Base-by-base conservation (phyloP, 2,113 vertebrate species). In the Epinephelus lanceolatus region DNA sequence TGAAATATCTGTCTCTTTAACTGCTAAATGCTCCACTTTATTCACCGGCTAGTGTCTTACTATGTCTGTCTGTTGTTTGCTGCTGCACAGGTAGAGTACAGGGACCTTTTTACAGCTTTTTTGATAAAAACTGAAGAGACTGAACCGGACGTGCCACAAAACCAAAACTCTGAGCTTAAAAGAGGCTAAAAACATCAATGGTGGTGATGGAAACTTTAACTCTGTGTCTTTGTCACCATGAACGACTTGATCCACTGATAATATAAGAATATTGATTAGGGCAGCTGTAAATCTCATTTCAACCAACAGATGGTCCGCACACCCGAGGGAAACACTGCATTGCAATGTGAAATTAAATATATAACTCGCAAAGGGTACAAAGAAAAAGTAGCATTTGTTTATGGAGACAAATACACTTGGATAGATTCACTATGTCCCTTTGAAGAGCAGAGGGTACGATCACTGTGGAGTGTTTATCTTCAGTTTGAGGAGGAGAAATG, bases 401-500 rank as follows among this genome's bases (percentile, higher is more conserved):
- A n/a, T 8, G 10, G 30, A 71, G 13, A 45, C 15, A 47, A 59
- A 60, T 2, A 8, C 23, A 21, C 8, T 17, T 18, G 5, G 11
- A 49, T 14, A 14, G 12, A 49, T 49, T 49, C 47, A 45, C 9
- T 12, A 11, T 10, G 42, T 37, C 42, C 42, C 47, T 63, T 49
- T 30, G 51, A 49, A 59, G 52, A 67, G 62, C 21, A 10, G 59
- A 40, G 30, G 47, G 27, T 45, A 21, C 1, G 75, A 37, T 70
- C 72, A 3, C 59, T 15, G 60, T 42, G 4, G 55, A 60, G 68
- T 7, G 52, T 79, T 42, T 66, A 1, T 62, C 80, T 52, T 53
- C 82, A 52, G 55, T 60, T 3, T 33, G 67, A 77, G 77, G 65
- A 84, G 53, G 70, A 57, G 60, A 53, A 73, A 56, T 3, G 68